A percentile compares a stretch with the other conserved stretches of the same genome.
These are phyloP conservation scores for Narcine bancroftii DNA, from an alignment of 2,113 vertebrate species.

Conservation along the genomic window DNA sequence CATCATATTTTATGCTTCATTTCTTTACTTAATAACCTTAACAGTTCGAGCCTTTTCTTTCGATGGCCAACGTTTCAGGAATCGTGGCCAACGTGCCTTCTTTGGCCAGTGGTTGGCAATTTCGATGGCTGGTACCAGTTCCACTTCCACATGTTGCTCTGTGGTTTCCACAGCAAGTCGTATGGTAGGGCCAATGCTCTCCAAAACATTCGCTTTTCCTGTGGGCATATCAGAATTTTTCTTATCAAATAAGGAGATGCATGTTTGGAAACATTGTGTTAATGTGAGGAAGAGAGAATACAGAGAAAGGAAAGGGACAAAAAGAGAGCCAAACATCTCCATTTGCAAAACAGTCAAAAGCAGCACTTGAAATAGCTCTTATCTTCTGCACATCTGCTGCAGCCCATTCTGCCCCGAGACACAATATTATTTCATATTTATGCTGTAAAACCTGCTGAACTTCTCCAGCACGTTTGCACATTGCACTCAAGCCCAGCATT, in stretches of 20 bases:
- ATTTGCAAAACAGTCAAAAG: no score
- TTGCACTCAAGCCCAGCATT: no score
- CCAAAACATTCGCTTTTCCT: slow-evolving; percentile 61
- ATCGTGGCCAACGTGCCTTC: slow-evolving; percentile 63
- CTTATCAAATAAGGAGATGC: neutral
- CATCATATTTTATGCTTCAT: no score
- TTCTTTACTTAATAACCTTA: slow-evolving; percentile 56
- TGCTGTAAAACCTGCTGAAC: no score
- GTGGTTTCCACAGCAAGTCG: slow-evolving; percentile 64
- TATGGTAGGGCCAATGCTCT: slow-evolving; percentile 49
- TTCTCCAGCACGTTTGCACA: no score
- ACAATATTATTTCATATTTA: no score
- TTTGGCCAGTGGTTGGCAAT: slow-evolving; percentile 62
- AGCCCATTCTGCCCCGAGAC: no score
- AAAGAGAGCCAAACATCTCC: neutral
- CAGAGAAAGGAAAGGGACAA: neutral
- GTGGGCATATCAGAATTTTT: neutral
- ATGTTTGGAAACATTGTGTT: neutral
- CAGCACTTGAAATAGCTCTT: no score
- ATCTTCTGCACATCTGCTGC: no score
- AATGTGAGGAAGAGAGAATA: neutral
- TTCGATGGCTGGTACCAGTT: slow-evolving; percentile 63
- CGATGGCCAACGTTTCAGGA: slow-evolving; percentile 62
- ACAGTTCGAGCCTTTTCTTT: slow-evolving; percentile 56
- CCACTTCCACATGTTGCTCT: slow-evolving; percentile 57